Conservation (phyloP, 2,888 invertebrate species). For the Nematopogon swammerdamellus region DNA sequence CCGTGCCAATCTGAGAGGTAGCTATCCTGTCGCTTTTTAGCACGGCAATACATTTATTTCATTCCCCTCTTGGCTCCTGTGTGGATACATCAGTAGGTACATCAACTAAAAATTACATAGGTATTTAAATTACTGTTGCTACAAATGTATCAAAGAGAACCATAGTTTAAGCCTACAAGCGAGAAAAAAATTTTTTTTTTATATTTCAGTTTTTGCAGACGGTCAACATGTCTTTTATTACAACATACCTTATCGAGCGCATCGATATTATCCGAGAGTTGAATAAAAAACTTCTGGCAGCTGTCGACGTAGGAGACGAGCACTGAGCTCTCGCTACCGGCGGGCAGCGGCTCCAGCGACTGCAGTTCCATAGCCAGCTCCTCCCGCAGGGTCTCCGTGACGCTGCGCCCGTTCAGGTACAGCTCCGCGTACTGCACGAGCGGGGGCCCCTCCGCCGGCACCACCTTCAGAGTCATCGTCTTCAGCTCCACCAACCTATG, state of each 20-base stretch:
- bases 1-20: too few relatives aligned
- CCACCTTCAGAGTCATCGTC: slow-evolving; percentile 62
- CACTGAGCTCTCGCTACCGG: slow-evolving; percentile 42
- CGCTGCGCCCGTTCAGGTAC: slow-evolving; percentile 56
- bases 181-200: too few relatives aligned
- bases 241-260: slow-evolving; percentile 54
- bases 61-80: too few relatives aligned
- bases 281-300: slow-evolving; percentile 71
- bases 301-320: slow-evolving; percentile 66
- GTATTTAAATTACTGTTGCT: too few relatives aligned
- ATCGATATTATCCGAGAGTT: slow-evolving; percentile 59
- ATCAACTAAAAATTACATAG: too few relatives aligned
- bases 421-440: slow-evolving; percentile 74
- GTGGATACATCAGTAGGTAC: too few relatives aligned
- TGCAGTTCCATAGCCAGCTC: slow-evolving; percentile 20
- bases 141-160: too few relatives aligned
- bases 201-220: too few relatives aligned
- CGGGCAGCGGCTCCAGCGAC: slow-evolving; percentile 31
- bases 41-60: too few relatives aligned
- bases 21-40: too few relatives aligned
- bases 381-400: slow-evolving; percentile 52
- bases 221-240: too few relatives aligned
- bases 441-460: slow-evolving; percentile 66
- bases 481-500: slow-evolving; percentile 64
- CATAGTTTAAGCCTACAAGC: too few relatives aligned